Evolutionary conservation across 2,113 vertebrate species (phyloP), one percentile per base, ranked within the genome.

Genomic region (Megaceryle maxima): DNA sequence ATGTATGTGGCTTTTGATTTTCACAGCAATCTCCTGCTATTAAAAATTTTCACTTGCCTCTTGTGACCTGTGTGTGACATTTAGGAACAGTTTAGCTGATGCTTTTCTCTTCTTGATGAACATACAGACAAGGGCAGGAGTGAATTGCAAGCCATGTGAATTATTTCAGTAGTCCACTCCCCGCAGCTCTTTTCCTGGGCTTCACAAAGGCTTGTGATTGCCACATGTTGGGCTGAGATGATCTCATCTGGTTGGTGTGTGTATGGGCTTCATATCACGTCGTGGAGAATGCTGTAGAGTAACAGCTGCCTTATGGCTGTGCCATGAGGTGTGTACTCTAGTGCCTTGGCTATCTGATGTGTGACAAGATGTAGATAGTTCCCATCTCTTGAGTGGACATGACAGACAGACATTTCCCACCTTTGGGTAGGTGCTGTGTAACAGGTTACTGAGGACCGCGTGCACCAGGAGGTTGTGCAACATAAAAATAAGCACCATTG

Each of bases 231-330:
- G 33, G 13, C 9, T 35, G 7, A 0, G 13, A 0, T 29, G 35
- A 5, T 48, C 29, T 72, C 37, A 12, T 7, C 48, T 18, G 43
- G 13, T n/a, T 37, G 43, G 4, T 21, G 16, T 22, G 7, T 21
- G 44, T 0, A 0, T 5, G 66, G 55, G 24, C 64, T 64, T 59
- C 5, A 0, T 20, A 8, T 13, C 9, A 0, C 7, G 16, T 16
- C 6, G 20, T 2, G 26, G 81, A 39, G 16, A 10, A 24, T 12
- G 72, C 81, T 72, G 80, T 9, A 4, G 64, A 24, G 35, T 26
- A 25, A 13, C 3, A 43, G 22, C 46, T 62, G 1, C n/a, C 64
- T 31, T 21, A 9, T 5, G 29, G 53, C 39, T 43, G 1, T 22
- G 17, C 43, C 37, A 2, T 16, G 44, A 85, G 60, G 11, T 8